Percentiles rank a stretch among this genome's conserved stretches.
Evolutionary conservation across 2,888 invertebrate genomes (phyloP).

Genomic region (Drosophila prolongata): DNA sequence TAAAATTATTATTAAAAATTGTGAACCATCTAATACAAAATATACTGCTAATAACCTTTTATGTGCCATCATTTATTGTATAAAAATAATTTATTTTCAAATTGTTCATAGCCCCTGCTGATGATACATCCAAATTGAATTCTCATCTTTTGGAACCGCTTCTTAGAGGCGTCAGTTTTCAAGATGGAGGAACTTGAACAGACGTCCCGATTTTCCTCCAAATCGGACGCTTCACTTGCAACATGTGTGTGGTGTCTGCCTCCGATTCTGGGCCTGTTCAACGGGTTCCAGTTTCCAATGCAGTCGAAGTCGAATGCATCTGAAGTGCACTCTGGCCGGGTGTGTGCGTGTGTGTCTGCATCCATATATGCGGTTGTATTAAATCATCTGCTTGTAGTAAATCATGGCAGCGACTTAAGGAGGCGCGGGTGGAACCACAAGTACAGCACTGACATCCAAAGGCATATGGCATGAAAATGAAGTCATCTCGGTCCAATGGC

Average conservation of each 20-base stretch:
- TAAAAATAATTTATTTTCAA: no score
- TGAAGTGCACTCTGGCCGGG: slow-evolving; percentile 40
- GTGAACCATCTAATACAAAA: no score
- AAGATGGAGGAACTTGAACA: slow-evolving; percentile 61
- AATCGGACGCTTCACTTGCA: slow-evolving; percentile 61
- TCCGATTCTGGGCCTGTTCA: slow-evolving; percentile 30
- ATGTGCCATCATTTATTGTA: no score
- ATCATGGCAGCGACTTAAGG: slow-evolving; percentile 52
- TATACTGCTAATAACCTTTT: no score
- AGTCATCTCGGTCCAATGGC: slow-evolving; percentile 64
- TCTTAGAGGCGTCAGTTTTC: slow-evolving; percentile 51
- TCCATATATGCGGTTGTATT: slow-evolving; percentile 72
- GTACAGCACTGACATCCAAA: slow-evolving; percentile 61
- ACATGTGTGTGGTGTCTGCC: slow-evolving; percentile 66
- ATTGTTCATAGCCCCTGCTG: no score
- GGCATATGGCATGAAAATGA: slow-evolving; percentile 47
- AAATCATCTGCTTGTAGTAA: slow-evolving; percentile 80
- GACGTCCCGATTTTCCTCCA: slow-evolving; percentile 18
- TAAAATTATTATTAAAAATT: no score
- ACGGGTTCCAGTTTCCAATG: slow-evolving; percentile 39
- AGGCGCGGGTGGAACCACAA: slow-evolving; percentile 44
- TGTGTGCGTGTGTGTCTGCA: slow-evolving; percentile 57
- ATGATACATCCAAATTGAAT: background rate
- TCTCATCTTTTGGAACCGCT: background rate
- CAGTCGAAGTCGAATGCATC: slow-evolving; percentile 49